Evolutionary conservation across 2,113 vertebrate species (phyloP).

Genomic region (Rana temporaria): DNA sequence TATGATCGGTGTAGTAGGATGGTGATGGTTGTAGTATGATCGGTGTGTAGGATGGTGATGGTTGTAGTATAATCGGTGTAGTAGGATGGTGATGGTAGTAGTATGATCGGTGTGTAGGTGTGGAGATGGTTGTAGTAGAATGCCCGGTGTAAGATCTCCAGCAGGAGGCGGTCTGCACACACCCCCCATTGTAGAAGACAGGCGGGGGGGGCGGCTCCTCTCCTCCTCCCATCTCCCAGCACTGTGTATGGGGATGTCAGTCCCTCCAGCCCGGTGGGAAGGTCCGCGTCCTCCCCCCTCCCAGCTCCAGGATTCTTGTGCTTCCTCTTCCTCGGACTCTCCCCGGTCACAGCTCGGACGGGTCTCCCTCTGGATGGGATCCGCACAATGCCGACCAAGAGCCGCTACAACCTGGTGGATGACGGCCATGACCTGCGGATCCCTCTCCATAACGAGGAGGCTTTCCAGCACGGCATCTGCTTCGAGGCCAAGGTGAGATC

Average conservation of each 20-base stretch:
- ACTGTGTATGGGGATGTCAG: neutral
- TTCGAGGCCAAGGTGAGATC: conserved; percentile 90
- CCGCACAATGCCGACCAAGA: conserved; percentile 66
- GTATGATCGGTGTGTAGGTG: no score
- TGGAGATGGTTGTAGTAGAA: no score
- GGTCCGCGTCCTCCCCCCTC: conserved; percentile 2
- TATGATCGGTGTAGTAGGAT: no score
- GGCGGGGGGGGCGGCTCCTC: neutral
- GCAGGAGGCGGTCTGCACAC: neutral
- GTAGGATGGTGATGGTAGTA: no score
- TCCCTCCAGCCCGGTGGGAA: conserved; percentile 2
- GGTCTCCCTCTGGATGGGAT: conserved; percentile 33
- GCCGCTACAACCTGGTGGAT: conserved; percentile 93
- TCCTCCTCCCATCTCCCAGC: neutral
- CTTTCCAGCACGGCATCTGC: conserved; percentile 87
- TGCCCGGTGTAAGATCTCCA: no score
- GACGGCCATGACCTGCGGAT: conserved; percentile 86
- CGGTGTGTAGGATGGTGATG: no score
- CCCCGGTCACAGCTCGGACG: conserved; percentile 8
- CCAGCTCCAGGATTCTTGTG: conserved; percentile 14
- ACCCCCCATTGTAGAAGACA: neutral
- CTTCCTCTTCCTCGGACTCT: conserved; percentile 41
- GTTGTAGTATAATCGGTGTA: no score
- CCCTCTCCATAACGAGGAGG: conserved; percentile 89
- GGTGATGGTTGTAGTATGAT: no score